phyloP scores from a whole-genome alignment of 2,113 vertebrate genomes.

The Tachuris rubrigastra region DNA sequence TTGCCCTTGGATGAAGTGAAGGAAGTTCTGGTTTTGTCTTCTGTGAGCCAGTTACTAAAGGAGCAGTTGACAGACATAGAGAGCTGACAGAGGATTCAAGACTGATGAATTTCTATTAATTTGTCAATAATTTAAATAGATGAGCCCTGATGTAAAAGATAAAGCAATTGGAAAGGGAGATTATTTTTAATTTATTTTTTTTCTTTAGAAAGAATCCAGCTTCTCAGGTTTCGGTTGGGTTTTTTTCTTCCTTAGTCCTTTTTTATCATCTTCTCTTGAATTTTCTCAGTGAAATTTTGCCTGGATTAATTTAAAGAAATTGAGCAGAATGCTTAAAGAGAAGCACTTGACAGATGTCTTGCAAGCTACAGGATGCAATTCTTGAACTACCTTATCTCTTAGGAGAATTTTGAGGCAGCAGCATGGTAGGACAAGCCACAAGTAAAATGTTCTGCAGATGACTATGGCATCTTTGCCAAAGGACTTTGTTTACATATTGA shows the following conservation, averaged over 20 bases:
- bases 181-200: background rate
- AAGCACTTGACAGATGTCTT: background rate
- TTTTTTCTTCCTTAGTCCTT: fast-evolving
- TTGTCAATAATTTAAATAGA: background rate
- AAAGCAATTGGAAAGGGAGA: background rate
- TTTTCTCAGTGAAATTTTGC: background rate
- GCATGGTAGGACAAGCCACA: background rate
- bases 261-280: background rate
- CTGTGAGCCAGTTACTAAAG: background rate
- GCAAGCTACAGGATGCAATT: background rate
- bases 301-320: background rate
- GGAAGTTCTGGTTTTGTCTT: background rate
- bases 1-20: background rate
- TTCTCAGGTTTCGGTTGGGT: background rate
- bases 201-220: background rate
- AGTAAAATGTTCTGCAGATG: background rate
- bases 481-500: background rate
- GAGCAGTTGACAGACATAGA: background rate
- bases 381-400: background rate
- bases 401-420: background rate
- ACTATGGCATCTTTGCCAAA: background rate
- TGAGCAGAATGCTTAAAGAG: background rate
- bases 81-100: background rate
- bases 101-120: background rate
- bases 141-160: background rate